A percentile compares a stretch with the other conserved stretches of the same genome.
phyloP scores from a whole-genome alignment of 1,140 invertebrate genomes.

The Microplitis mediator region DNA sequence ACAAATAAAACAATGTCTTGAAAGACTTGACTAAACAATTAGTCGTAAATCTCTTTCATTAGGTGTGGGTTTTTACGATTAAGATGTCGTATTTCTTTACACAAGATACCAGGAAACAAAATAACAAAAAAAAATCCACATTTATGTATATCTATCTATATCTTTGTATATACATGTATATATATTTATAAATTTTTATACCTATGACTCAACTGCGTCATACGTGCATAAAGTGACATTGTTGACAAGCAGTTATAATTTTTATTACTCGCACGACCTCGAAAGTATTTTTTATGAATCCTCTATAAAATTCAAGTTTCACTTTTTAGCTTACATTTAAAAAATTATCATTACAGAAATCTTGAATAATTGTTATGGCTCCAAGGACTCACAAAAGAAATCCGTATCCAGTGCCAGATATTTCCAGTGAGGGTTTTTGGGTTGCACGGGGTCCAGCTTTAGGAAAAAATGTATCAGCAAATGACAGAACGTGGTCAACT shows the following conservation, averaged over 20 bases:
- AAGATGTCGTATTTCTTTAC: not conserved
- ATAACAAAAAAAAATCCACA: no score
- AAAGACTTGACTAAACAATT: conserved; percentile 28
- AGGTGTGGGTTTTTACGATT: conserved; percentile 1
- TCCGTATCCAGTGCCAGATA: conserved; percentile 54
- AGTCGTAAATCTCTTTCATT: conserved; percentile 29
- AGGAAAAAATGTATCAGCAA: conserved; percentile 43
- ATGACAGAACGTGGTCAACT: conserved; percentile 46
- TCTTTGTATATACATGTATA: not conserved
- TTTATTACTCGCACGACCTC: no score
- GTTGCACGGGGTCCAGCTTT: conserved; percentile 42
- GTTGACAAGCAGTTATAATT: no score
- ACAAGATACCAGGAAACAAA: not conserved
- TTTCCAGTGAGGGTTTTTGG: conserved; percentile 52
- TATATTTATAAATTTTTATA: not conserved
- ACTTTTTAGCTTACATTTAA: no score
- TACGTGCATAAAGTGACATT: not conserved
- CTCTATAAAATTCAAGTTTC: no score
- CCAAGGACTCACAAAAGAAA: conserved; percentile 37
- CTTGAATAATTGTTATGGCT: not conserved
- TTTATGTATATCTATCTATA: no score
- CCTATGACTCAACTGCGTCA: not conserved
- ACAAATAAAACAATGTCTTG: conserved; percentile 31
- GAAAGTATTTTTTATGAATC: no score
- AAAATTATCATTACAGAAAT: not conserved